Conservation (phyloP, 2,888 invertebrate species). For the Heliconius hortense region DNA sequence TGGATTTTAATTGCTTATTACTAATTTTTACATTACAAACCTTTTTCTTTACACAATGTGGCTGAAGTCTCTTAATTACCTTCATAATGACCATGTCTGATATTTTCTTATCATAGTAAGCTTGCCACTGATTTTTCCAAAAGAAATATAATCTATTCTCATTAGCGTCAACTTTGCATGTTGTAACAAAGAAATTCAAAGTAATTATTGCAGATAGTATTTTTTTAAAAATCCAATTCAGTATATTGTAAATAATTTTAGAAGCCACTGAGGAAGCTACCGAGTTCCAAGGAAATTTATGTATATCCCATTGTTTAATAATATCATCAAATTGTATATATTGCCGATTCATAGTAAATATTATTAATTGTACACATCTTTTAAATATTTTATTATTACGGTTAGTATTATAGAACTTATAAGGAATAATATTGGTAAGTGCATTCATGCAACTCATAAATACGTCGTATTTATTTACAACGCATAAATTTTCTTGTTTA, state of each 20-base stretch:
- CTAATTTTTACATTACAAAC: conserved; percentile 52
- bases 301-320: conserved; percentile 62
- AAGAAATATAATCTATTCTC: conserved; percentile 73
- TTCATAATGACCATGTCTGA: conserved; percentile 59
- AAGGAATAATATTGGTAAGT: conserved; percentile 62
- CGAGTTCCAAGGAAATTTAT: conserved; percentile 55
- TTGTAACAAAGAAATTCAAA: conserved; percentile 73
- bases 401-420: conserved; percentile 57
- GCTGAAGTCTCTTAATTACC: conserved; percentile 58
- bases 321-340: conserved; percentile 54
- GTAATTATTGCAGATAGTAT: conserved; percentile 66
- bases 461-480: conserved; percentile 58
- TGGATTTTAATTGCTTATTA: conserved; percentile 52
- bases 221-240: conserved; percentile 63
- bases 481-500: conserved; percentile 44
- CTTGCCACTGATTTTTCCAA: conserved; percentile 73
- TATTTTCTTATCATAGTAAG: conserved; percentile 68
- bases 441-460: conserved; percentile 55
- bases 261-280: conserved; percentile 40
- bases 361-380: conserved; percentile 52
- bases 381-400: conserved; percentile 64
- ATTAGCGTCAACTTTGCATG: conserved; percentile 67
- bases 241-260: conserved; percentile 50
- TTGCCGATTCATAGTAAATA: conserved; percentile 71
- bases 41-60: conserved; percentile 57